These are phyloP conservation scores for Melieria omissa DNA, from an alignment of 2,888 invertebrate species.

Conservation along the genomic window DNA sequence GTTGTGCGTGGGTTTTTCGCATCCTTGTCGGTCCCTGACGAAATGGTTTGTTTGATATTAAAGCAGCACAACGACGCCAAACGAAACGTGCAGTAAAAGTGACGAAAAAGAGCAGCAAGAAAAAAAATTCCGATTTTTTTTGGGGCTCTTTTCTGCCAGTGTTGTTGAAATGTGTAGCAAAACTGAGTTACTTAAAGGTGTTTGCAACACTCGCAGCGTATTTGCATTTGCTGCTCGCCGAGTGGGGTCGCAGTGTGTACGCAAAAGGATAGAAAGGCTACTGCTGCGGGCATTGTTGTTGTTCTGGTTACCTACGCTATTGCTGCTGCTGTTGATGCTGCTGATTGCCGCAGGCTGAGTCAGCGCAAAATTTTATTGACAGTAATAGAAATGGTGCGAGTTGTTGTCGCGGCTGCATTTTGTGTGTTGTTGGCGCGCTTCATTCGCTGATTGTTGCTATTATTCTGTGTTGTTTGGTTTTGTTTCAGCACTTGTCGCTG, in stretches of 20 bases:
- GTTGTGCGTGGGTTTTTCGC: too few relatives aligned
- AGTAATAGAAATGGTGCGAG: background rate
- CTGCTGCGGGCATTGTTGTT: too few relatives aligned
- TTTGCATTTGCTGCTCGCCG: background rate
- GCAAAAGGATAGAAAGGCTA: too few relatives aligned
- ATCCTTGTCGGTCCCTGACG: too few relatives aligned
- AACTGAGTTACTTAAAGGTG: background rate
- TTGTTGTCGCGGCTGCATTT: slow-evolving; percentile 5
- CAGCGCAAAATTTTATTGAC: slow-evolving; percentile 43
- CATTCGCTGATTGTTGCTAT: background rate
- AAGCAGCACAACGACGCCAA: background rate
- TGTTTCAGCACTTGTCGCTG: slow-evolving; percentile 29
- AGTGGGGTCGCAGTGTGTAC: too few relatives aligned
- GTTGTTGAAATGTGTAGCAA: background rate
- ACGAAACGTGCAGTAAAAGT: too few relatives aligned
- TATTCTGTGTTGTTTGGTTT: slow-evolving; percentile 1
- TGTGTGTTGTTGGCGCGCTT: background rate
- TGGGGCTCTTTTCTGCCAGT: background rate
- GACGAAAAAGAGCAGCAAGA: too few relatives aligned
- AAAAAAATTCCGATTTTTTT: background rate
- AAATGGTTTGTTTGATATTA: background rate
- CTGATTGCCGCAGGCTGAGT: slow-evolving; percentile 57
- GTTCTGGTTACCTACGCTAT: too few relatives aligned
- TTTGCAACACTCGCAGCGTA: background rate
- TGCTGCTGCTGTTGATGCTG: slow-evolving; percentile 18